These are phyloP conservation scores for Drosophila funebris DNA, from an alignment of 1,140 invertebrate species.

Conservation along the genomic window DNA sequence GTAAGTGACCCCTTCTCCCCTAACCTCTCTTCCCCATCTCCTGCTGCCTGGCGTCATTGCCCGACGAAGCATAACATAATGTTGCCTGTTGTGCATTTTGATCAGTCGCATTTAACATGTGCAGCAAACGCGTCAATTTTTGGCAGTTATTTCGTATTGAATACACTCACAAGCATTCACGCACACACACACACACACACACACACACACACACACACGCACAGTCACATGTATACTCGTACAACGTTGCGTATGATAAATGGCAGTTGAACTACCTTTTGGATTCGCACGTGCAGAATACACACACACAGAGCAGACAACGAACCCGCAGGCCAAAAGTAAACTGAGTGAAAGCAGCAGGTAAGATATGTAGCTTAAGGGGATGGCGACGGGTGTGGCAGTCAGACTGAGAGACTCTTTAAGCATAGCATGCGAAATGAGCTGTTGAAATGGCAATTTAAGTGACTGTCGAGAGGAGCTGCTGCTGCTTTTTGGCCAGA, in stretches of 20 bases:
- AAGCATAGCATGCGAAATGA: conserved; percentile 65
- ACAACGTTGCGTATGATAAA: conserved; percentile 78
- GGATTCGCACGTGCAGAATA: conserved; percentile 66
- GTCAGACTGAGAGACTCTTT: conserved; percentile 22
- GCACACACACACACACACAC: conserved; percentile 3
- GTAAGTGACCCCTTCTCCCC: conserved; percentile 9
- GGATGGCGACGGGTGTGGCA: background rate
- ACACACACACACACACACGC: background rate
- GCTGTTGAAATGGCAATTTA: conserved; percentile 80
- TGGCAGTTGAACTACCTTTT: conserved; percentile 74
- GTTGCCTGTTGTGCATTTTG: conserved; percentile 57
- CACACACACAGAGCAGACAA: conserved; percentile 38
- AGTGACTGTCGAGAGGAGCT: conserved; percentile 70
- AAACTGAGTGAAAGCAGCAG: conserved; percentile 19
- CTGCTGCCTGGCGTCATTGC: conserved; percentile 1
- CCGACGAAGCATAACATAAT: conserved; percentile 41
- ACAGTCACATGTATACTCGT: conserved; percentile 12
- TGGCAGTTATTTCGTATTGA: conserved; percentile 52
- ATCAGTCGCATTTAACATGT: conserved; percentile 50
- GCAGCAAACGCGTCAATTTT: conserved; percentile 56
- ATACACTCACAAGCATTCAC: conserved; percentile 4
- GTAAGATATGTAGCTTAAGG: background rate
- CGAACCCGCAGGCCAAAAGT: conserved; percentile 44
- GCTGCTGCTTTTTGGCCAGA: background rate
- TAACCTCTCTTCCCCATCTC: background rate